Evolutionary conservation across 2,888 invertebrate genomes (phyloP).

Genomic region (Teleiodes luculella): DNA sequence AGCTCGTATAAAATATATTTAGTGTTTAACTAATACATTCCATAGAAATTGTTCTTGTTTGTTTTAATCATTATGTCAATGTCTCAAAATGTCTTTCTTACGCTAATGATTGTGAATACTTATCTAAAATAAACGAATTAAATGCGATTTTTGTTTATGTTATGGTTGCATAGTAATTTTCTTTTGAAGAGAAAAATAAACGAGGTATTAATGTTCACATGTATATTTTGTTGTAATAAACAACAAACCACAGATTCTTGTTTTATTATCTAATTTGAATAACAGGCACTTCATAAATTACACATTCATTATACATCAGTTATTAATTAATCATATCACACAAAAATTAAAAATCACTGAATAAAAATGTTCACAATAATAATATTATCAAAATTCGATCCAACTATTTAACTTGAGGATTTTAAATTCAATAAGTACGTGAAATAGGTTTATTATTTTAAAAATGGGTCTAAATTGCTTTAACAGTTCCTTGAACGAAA

Average conservation of each 20-base stretch:
- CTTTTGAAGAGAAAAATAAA: conserved; percentile 29
- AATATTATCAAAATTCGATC: conserved; percentile 32
- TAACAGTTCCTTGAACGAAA: neutral
- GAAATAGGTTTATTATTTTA: conserved; percentile 35
- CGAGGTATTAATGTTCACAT: conserved; percentile 29
- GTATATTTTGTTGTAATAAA: conserved; percentile 52
- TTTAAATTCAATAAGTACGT: conserved; percentile 9
- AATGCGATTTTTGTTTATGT: neutral
- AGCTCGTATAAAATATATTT: conserved; percentile 29
- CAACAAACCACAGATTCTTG: conserved; percentile 54
- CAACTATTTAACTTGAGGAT: conserved; percentile 9
- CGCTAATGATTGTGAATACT: neutral
- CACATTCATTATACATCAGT: conserved; percentile 17
- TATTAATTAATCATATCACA: conserved; percentile 44
- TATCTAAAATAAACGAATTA: neutral
- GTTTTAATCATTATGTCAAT: too few species aligned
- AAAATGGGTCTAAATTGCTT: conserved; percentile 15
- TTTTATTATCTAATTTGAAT: conserved; percentile 36
- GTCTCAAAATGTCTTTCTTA: neutral
- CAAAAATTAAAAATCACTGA: conserved; percentile 42
- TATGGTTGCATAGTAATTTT: neutral
- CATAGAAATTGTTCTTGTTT: conserved; percentile 1
- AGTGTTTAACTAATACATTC: conserved; percentile 1
- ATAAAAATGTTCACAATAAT: conserved; percentile 32
- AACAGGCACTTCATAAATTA: conserved; percentile 44